These are phyloP conservation scores for Lithodes maja DNA, from an alignment of 2,888 invertebrate genomes.

Conservation along the genomic window DNA sequence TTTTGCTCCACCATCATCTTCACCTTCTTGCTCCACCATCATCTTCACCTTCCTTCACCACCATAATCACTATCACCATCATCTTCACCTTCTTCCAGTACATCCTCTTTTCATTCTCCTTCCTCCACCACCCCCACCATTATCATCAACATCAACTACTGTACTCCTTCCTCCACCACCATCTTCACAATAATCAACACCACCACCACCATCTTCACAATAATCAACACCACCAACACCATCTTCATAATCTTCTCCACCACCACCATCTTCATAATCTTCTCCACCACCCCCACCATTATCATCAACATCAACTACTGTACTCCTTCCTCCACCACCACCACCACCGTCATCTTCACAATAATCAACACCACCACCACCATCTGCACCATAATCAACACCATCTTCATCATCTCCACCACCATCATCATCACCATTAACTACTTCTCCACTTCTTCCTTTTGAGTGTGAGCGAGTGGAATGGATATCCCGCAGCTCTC, in stretches of 20 bases:
- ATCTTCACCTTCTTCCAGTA: too few species aligned
- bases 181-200: too few species aligned
- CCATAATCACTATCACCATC: too few species aligned
- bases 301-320: not conserved
- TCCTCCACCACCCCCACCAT: too few species aligned
- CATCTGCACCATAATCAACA: not conserved
- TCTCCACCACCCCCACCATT: slow-evolving; percentile 9
- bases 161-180: too few species aligned
- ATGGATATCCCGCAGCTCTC: slow-evolving; percentile 44
- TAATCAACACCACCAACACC: not conserved
- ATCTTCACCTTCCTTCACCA: too few species aligned
- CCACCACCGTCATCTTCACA: not conserved
- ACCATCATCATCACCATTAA: slow-evolving; percentile 15
- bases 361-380: not conserved
- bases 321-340: not conserved
- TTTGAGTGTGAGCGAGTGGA: slow-evolving; percentile 30
- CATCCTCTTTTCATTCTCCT: too few species aligned
- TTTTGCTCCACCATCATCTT: too few species aligned
- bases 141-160: too few species aligned
- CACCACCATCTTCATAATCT: not conserved
- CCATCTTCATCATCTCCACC: not conserved
- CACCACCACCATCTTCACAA: too few species aligned
- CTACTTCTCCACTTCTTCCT: slow-evolving; percentile 18
- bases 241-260: not conserved
- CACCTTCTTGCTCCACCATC: too few species aligned